phyloP scores from a whole-genome alignment of 2,113 vertebrate genomes.

The Phodopus roborovskii region DNA sequence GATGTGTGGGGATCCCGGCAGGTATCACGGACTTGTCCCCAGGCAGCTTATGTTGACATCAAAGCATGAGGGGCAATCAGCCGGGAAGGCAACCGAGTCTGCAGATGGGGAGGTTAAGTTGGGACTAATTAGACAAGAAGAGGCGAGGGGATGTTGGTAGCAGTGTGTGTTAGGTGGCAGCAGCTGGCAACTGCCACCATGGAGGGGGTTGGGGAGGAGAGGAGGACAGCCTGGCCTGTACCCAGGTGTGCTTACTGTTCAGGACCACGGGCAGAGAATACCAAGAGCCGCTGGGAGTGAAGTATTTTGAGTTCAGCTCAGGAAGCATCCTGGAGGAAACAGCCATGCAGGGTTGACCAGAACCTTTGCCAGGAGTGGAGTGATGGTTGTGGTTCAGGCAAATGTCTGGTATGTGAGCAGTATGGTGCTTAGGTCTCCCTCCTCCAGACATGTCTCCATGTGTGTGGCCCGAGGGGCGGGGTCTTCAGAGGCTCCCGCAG shows the following conservation, averaged over 20 bases:
- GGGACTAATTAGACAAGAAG: fast-evolving
- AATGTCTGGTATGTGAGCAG: not conserved
- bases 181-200: not conserved
- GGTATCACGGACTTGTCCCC: not conserved
- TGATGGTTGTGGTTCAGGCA: not conserved
- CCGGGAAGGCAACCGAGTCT: not conserved
- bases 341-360: not conserved
- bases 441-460: not conserved
- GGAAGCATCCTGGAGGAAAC: not conserved
- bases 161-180: fast-evolving
- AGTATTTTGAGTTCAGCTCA: not conserved
- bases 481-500: too few species aligned
- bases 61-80: fast-evolving
- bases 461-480: fast-evolving
- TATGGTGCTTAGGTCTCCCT: not conserved
- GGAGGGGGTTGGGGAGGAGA: too few species aligned
- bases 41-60: not conserved
- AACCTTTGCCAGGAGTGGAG: not conserved
- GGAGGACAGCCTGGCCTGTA: not conserved
- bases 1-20: too few species aligned
- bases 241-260: not conserved
- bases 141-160: fast-evolving
- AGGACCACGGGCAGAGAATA: not conserved
- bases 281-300: too few species aligned
- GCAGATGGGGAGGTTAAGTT: fast-evolving